Conservation (phyloP, 2,113 vertebrate genomes). For the Platysternon megacephalum region DNA sequence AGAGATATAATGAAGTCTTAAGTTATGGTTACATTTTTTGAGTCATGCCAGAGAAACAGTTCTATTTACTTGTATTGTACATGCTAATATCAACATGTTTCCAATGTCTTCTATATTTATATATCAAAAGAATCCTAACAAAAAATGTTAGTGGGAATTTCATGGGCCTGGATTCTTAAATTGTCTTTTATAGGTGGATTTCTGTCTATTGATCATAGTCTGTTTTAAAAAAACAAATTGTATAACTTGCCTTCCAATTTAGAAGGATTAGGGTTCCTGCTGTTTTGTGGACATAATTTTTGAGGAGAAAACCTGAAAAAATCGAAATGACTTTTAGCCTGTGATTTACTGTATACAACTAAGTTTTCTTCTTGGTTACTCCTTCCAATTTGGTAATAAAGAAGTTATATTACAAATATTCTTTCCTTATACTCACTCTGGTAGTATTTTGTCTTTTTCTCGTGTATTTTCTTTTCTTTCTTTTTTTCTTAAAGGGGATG, state of each 20-base stretch:
- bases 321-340: background rate
- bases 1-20: constrained; percentile 8
- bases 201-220: background rate
- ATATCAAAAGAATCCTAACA: constrained; percentile 5
- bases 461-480: background rate
- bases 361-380: background rate
- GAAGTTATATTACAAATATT: background rate
- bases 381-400: constrained; percentile 6
- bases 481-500: background rate
- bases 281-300: background rate
- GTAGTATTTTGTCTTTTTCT: background rate
- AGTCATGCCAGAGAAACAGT: background rate
- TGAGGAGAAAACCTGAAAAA: background rate
- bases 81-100: background rate
- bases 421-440: background rate
- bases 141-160: constrained; percentile 2
- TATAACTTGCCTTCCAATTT: background rate
- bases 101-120: constrained; percentile 10
- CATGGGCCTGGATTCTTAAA: background rate
- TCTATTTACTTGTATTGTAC: background rate
- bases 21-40: background rate
- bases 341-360: background rate
- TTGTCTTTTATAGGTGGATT: background rate
- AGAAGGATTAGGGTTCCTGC: background rate
- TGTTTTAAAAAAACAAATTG: background rate